phyloP scores from a whole-genome alignment of 2,113 vertebrate species.

The Kryptolebias marmoratus region DNA sequence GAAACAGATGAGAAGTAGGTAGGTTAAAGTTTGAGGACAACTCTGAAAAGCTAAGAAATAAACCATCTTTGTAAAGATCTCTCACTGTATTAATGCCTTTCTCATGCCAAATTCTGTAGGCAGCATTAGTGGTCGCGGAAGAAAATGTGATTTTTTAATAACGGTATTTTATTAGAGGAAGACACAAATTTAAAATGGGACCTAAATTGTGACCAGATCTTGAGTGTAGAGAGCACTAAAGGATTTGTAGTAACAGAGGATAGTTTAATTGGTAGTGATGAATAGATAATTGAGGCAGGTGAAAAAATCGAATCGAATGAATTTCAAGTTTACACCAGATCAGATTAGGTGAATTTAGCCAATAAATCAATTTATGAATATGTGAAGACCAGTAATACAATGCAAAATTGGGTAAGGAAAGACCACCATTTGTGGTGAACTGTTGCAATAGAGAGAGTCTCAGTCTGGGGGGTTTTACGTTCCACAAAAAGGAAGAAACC shows the following conservation, averaged over 20 bases:
- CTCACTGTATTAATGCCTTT: no score
- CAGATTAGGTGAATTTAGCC: no score
- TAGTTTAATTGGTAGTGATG: slow-evolving; percentile 13
- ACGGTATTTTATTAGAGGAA: slow-evolving; percentile 27
- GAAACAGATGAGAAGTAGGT: slow-evolving; percentile 3
- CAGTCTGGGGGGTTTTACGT: neutral
- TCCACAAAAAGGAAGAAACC: neutral
- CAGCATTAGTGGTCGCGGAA: no score
- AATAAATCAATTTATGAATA: no score
- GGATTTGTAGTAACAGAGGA: neutral
- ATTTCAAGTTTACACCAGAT: no score
- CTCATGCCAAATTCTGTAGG: neutral
- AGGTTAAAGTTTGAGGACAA: neutral
- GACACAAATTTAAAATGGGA: neutral
- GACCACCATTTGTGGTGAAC: neutral
- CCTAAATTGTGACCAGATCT: no score
- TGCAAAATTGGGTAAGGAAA: no score
- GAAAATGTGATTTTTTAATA: slow-evolving; percentile 5
- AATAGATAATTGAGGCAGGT: fast-evolving
- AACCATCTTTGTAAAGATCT: no score
- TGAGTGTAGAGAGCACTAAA: slow-evolving; percentile 9
- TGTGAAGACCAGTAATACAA: no score
- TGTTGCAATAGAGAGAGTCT: slow-evolving; percentile 1
- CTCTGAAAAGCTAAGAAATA: no score
- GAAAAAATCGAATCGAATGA: neutral